Evolutionary conservation across 2,113 vertebrate species (phyloP).

Genomic region (Phrynosoma blainvillii): DNA sequence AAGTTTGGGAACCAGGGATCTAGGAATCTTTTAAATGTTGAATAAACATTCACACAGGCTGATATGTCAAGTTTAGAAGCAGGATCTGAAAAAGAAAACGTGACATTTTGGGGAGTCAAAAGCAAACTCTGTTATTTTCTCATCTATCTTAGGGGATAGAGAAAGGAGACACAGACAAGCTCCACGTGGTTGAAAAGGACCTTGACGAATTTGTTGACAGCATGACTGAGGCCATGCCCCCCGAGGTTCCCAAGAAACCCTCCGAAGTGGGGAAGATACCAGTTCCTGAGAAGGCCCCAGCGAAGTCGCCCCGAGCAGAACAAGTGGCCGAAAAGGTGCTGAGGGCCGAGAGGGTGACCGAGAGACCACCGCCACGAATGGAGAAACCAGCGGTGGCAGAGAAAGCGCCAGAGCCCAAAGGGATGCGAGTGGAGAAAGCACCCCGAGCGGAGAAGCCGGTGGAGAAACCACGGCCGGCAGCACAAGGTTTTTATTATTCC

Average conservation of each 20-base stretch:
- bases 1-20: too few species aligned
- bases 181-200: slow-evolving; percentile 33
- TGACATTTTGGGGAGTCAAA: too few species aligned
- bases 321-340: neutral
- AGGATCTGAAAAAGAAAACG: too few species aligned
- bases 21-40: too few species aligned
- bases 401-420: slow-evolving; percentile 17
- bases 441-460: neutral
- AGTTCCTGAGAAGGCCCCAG: neutral
- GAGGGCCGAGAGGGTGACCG: neutral
- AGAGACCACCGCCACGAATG: neutral
- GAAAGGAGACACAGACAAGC: neutral
- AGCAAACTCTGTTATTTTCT: too few species aligned
- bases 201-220: slow-evolving; percentile 41
- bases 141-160: slow-evolving; percentile 43
- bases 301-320: neutral
- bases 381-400: neutral
- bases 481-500: neutral
- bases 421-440: neutral
- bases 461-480: slow-evolving; percentile 28
- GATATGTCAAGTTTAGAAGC: too few species aligned
- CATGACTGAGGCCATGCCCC: slow-evolving; percentile 44
- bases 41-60: too few species aligned
- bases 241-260: slow-evolving; percentile 16
- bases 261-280: slow-evolving; percentile 13